Base-by-base conservation (phyloP, 2,888 invertebrate genomes). In the Drosophila buzzatii region DNA sequence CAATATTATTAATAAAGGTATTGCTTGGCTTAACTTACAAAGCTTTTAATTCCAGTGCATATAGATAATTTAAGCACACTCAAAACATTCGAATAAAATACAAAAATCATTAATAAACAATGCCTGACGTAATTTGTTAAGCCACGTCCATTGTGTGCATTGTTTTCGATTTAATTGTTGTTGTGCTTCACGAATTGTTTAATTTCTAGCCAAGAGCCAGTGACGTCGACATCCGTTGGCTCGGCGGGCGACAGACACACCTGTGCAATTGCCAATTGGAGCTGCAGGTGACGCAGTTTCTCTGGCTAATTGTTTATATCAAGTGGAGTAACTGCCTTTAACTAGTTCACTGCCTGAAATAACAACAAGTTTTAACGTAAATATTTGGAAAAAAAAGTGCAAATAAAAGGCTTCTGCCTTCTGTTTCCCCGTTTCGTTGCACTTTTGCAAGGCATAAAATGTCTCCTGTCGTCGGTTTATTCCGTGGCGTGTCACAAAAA, bases 161-260 rank as follows among this genome's bases (percentile, higher is more conserved):
- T 86, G 86, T 86, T 75, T 76, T 70, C 12, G 60, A 69, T 68
- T 75, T 73, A 70, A 83, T 85, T 77, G 79, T 81, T 56, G 57
- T 53, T 63, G 56, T 44, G 67, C 35, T 65, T 42, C 47, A 9
- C 59, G 12, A 33, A 18, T 51, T 33, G 51, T 51, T 45, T 47
- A 59, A 65, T 31, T 55, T 41, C 44, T 31, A 35, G n/a, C 4
- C 42, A 42, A 47, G 16, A 45, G 57, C 41, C 33, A 66, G 55
- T 76, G 67, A 64, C 60, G 72, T 68, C 27, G 53, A 57, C 47
- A 67, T 67, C 58, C 63, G 64, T 51, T 20, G 12, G 37, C n/a
- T 27, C 31, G 31, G 31, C 31, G 31, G 31, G 31, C 31, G 31
- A 6, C 37, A 16, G 71, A 63, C 73, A 68, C 85, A 85, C 85